These are phyloP conservation scores for Plotosus lineatus DNA, from an alignment of 2,113 vertebrate genomes.

Conservation along the genomic window DNA sequence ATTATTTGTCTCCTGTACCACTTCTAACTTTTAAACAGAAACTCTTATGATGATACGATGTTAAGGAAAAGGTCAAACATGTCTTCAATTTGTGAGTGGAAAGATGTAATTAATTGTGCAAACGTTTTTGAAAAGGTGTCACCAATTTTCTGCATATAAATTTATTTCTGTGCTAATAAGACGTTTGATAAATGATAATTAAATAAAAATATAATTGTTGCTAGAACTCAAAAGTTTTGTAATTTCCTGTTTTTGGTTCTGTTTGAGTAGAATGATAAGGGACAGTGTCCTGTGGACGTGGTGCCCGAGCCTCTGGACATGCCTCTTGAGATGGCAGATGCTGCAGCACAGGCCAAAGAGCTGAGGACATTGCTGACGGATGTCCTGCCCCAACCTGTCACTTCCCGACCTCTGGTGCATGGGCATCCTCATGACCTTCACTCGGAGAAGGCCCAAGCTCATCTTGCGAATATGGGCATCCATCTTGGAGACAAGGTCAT, in stretches of 20 bases:
- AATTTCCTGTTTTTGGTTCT: background rate
- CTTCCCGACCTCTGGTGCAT: slow-evolving; percentile 71
- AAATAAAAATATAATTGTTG: background rate
- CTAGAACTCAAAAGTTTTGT: background rate
- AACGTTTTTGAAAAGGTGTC: background rate
- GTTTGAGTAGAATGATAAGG: slow-evolving; percentile 83
- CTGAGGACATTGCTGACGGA: slow-evolving; percentile 82
- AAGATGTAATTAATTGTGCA: background rate
- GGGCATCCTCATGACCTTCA: slow-evolving; percentile 67
- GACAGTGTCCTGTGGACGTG: slow-evolving; percentile 86
- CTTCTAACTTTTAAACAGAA: background rate
- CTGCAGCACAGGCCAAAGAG: slow-evolving; percentile 86
- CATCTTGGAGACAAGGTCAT: slow-evolving; percentile 89
- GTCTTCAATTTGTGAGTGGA: background rate
- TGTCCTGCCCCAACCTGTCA: slow-evolving; percentile 74
- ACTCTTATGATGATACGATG: background rate
- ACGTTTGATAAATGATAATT: background rate
- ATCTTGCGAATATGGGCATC: slow-evolving; percentile 80
- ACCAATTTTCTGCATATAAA: background rate
- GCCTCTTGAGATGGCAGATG: slow-evolving; percentile 93
- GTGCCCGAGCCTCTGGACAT: slow-evolving; percentile 93
- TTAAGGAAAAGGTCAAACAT: background rate
- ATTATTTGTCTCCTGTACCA: background rate
- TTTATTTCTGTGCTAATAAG: background rate
- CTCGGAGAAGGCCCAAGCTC: slow-evolving; percentile 71